A percentile compares a stretch with the other conserved stretches of the same genome.
phyloP scores from a whole-genome alignment of 1,140 invertebrate species.

The Lutraria rhynchaena region DNA sequence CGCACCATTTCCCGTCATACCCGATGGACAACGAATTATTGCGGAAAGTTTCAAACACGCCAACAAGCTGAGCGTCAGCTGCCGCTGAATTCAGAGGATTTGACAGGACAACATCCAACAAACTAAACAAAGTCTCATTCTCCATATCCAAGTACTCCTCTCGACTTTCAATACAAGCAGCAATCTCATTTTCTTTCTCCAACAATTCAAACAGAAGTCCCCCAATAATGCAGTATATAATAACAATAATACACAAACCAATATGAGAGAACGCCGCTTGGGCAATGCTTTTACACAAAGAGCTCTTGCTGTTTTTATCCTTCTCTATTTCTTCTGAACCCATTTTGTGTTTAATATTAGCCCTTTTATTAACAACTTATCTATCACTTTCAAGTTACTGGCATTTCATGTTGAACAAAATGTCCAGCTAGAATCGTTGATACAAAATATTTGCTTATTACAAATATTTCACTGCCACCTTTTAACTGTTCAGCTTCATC shows the following conservation, averaged over 20 bases:
- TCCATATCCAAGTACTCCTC: conserved; percentile 74
- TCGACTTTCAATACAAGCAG: conserved; percentile 69
- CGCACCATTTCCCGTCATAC: conserved; percentile 74
- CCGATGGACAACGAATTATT: conserved; percentile 74
- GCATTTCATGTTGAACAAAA: too few species aligned
- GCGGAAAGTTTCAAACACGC: conserved; percentile 74
- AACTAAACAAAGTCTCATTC: conserved; percentile 66
- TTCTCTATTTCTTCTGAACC: conserved; percentile 57
- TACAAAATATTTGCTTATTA: too few species aligned
- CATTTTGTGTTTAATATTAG: conserved; percentile 25
- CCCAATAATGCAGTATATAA: conserved; percentile 95
- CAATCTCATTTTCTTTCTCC: conserved; percentile 88
- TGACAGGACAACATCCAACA: conserved; percentile 62
- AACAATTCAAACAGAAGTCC: conserved; percentile 96
- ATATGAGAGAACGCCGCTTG: conserved; percentile 97
- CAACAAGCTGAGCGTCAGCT: conserved; percentile 60
- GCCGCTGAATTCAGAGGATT: conserved; percentile 63
- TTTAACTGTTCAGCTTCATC: too few species aligned
- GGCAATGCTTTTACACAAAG: conserved; percentile 89
- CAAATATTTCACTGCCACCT: too few species aligned
- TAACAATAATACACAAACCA: conserved; percentile 94
- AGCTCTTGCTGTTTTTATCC: conserved; percentile 59
- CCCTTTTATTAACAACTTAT: too few species aligned
- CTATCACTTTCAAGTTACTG: too few species aligned
- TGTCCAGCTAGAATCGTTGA: too few species aligned